Evolutionary conservation across 2,888 invertebrate species (phyloP).

Genomic region (Mimumesa dahlbomi): DNA sequence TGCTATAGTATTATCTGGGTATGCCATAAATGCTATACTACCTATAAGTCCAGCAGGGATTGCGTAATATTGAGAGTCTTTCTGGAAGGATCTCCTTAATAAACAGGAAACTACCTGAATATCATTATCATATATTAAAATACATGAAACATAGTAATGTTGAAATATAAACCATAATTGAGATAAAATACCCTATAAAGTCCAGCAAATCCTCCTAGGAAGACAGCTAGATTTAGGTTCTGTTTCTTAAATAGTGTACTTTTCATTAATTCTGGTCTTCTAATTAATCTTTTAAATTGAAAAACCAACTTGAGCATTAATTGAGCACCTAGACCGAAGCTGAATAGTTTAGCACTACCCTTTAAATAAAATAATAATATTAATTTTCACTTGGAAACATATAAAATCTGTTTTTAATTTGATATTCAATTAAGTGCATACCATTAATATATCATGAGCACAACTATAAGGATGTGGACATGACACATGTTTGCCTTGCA

Average conservation of each 20-base stretch:
- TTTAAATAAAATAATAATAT: slow-evolving; percentile 61
- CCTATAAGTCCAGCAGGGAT: slow-evolving; percentile 87
- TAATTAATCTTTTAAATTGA: slow-evolving; percentile 82
- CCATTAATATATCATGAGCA: slow-evolving; percentile 82
- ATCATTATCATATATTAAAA: slow-evolving; percentile 13
- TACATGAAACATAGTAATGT: background rate
- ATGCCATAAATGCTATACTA: slow-evolving; percentile 86
- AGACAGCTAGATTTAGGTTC: slow-evolving; percentile 84
- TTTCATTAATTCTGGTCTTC: slow-evolving; percentile 81
- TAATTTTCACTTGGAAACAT: background rate
- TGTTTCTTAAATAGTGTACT: slow-evolving; percentile 82
- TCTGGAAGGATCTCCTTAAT: slow-evolving; percentile 83
- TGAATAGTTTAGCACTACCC: slow-evolving; percentile 84
- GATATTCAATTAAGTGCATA: slow-evolving; percentile 67
- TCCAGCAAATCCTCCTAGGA: slow-evolving; percentile 86
- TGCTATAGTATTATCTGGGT: slow-evolving; percentile 89
- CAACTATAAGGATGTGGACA: slow-evolving; percentile 86
- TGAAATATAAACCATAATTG: slow-evolving; percentile 55
- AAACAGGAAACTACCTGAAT: slow-evolving; percentile 85
- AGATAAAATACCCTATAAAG: slow-evolving; percentile 83
- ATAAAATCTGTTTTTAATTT: slow-evolving; percentile 3
- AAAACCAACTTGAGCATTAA: slow-evolving; percentile 83
- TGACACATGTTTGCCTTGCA: slow-evolving; percentile 80
- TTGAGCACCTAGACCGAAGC: slow-evolving; percentile 84
- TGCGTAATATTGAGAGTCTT: slow-evolving; percentile 85